Base-by-base conservation (phyloP, 2,797 vertebrate genomes). In the Enoplosus armatus region DNA sequence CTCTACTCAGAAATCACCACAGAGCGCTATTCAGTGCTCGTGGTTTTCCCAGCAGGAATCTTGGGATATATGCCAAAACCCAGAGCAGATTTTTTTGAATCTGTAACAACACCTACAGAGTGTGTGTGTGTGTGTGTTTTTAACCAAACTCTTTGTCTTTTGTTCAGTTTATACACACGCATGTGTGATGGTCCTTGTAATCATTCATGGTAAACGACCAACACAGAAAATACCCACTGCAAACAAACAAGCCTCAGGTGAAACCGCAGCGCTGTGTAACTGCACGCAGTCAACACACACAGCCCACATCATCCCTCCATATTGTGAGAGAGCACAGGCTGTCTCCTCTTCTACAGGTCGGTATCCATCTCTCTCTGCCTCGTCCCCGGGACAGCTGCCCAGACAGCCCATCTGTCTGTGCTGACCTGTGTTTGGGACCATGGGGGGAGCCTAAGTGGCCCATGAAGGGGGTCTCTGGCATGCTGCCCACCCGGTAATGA, bases 371-470 rank as follows among this genome's bases (percentile, higher is more conserved):
- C 84, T 59, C 82, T 89, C 72, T 56, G 66, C 48, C 70, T 69
- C 11, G 20, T 91, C 81, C 78, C 41, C 39, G 83, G 85, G 91
- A 91, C 82, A 87, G 87, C 76, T 87, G 90, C 90, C 87, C 89
- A 90, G 80, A 90, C 86, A 79, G 78, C 85, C 90, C 89, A 93
- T 93, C 92, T 93, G 94, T 92, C 91, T 87, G 79, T 74, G 51
- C 83, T 92, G 93, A 93, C 92, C 92, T 92, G 90, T 90, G 92
- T 87, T 86, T 85, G 85, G 88, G 78, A 90, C 85, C 90, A 75
- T 65, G 61, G 83, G 90, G 91, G 90, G 82, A 86, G 67, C 62
- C 87, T 91, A 91, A 93, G 89, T 92, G 91, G 85, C 82, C 76
- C 81, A 58, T 10, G 67, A 92, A 89, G 90, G 90, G 89, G 91